These are phyloP conservation scores for Diglossa brunneiventris DNA, from an alignment of 2,113 vertebrate genomes.

Conservation along the genomic window DNA sequence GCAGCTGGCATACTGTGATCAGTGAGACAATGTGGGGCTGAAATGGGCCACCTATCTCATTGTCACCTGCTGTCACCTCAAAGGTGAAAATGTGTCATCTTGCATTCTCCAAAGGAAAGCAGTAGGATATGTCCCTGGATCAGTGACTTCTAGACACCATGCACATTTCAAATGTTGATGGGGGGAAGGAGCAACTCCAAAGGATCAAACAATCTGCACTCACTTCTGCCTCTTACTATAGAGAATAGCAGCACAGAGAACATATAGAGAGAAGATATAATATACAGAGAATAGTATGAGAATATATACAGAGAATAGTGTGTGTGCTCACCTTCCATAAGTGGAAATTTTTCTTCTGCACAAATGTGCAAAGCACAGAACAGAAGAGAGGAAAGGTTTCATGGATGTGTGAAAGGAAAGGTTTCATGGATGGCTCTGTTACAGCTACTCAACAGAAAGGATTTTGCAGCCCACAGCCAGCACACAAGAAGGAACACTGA, in stretches of 20 bases:
- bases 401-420: background rate
- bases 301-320: background rate
- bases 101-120: background rate
- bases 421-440: background rate
- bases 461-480: background rate
- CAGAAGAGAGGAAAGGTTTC: conserved; percentile 22
- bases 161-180: background rate
- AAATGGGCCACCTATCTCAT: background rate
- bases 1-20: conserved; percentile 7
- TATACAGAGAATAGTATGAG: background rate
- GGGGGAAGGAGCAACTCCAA: background rate
- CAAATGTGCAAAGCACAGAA: background rate
- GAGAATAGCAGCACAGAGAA: background rate
- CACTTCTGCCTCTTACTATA: background rate
- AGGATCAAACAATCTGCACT: background rate
- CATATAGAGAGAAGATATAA: background rate
- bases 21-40: background rate
- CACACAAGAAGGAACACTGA: background rate
- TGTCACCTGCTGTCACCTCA: background rate
- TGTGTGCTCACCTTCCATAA: background rate
- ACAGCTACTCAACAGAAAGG: background rate
- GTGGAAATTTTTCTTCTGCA: conserved; percentile 10
- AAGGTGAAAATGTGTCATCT: background rate
- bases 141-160: background rate
- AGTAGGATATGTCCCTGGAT: background rate